Base-by-base conservation (phyloP, 1,140 invertebrate genomes). In the Diorhabda sublineata region DNA sequence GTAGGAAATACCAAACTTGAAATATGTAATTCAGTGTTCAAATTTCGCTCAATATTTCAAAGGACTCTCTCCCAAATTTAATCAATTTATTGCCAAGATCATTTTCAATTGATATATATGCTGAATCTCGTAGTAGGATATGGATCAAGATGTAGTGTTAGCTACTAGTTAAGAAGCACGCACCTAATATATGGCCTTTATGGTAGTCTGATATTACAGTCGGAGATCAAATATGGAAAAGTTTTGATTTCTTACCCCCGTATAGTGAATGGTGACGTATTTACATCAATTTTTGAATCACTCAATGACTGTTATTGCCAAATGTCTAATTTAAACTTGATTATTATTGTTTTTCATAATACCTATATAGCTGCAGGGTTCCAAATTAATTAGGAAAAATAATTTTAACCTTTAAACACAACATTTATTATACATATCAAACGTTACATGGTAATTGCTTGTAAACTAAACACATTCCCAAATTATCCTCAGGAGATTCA, bases 381-480 rank as follows among this genome's bases (percentile, higher is more conserved):
- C 5, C 8, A 52, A 52, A 52, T 6, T 5, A 52, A 52, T 6
- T 52, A 6, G 8, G 45, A 52, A 5, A 52, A 5, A 9, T 52
- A 5, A 52, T 52, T 52, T 52, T 52, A 6, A 52, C 45, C 8
- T 6, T 52, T 52, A 6, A 52, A 52, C 26, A 26, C 26, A 26
- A 9, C 1, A 52, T 52, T 52, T 1, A 52, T 5, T 52, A 52
- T 52, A 52, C 8, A 52, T 52, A 52, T 52, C 8, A 6, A 52
- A 68, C 63, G 45, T 81, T 80, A 78, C 92, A 93, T 42, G 87
- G 85, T 73, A 89, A 75, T 80, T 93, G 92, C 63, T 87, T 84
- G 73, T 90, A 93, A 67, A 81, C 85, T 43, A 93, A 76, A 77
- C 91, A 94, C 84, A 90, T 90, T 52, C 91, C 91, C 58, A 91